Percentiles rank a stretch among this genome's conserved stretches.
Conservation (phyloP, 2,888 invertebrate species). For the Belgica antarctica region DNA sequence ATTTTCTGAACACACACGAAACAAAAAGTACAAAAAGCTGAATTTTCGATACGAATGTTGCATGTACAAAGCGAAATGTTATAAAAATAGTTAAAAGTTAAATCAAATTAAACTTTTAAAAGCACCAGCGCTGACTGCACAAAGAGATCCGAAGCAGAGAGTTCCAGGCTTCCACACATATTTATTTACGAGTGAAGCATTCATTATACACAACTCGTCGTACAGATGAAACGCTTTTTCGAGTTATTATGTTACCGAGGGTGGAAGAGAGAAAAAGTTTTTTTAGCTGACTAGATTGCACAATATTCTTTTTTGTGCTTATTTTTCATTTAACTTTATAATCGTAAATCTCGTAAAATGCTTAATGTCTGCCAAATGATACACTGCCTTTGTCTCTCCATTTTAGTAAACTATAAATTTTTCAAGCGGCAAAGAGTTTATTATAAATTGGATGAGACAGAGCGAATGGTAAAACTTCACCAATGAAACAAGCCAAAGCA, state of each 20-base stretch:
- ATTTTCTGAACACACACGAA: not conserved
- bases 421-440: constrained; percentile 13
- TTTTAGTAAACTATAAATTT: constrained; percentile 10
- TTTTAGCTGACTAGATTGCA: constrained; percentile 38
- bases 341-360: constrained; percentile 40
- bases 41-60: not conserved
- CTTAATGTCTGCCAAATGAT: constrained; percentile 28
- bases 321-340: constrained; percentile 44
- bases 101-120: constrained; percentile 44
- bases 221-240: not conserved
- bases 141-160: not conserved
- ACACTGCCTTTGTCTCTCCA: constrained; percentile 32
- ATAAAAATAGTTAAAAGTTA: constrained; percentile 28
- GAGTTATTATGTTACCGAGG: not conserved
- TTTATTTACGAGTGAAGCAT: constrained; percentile 8
- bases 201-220: too few relatives aligned
- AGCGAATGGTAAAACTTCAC: too few relatives aligned
- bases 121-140: not conserved
- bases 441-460: not conserved
- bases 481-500: not conserved
- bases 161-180: not conserved
- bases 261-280: constrained; percentile 22
- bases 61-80: not conserved
- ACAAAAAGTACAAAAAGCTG: not conserved
- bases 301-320: constrained; percentile 37